A percentile compares a stretch with the other conserved stretches of the same genome.
phyloP scores from a whole-genome alignment of 2,888 invertebrate genomes.

The Dicyrtomina minuta region DNA sequence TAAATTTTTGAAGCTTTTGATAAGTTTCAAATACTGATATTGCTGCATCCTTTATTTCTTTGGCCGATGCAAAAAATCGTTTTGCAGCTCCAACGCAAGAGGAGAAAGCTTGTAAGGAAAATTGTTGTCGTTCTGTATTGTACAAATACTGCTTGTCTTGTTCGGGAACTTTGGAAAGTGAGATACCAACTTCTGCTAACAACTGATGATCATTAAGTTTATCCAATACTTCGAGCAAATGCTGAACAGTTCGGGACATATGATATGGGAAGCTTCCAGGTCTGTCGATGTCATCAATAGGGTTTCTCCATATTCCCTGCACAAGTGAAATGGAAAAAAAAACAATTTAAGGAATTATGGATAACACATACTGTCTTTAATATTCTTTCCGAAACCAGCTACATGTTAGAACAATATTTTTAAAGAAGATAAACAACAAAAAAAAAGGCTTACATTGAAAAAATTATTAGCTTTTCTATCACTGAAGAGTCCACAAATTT shows the following conservation, averaged over 20 bases:
- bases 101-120: conserved; percentile 76
- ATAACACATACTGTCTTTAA: not conserved
- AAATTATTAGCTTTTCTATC: conserved; percentile 83
- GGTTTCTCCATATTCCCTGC: conserved; percentile 88
- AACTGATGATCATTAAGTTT: conserved; percentile 77
- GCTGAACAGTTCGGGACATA: conserved; percentile 79
- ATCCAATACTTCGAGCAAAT: conserved; percentile 77
- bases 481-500: conserved; percentile 77
- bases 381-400: too few species aligned
- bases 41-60: conserved; percentile 43
- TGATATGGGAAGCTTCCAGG: conserved; percentile 89
- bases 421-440: not conserved
- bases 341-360: conserved; percentile 35
- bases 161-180: conserved; percentile 78
- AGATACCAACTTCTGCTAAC: conserved; percentile 75
- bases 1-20: conserved; percentile 49
- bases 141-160: conserved; percentile 83
- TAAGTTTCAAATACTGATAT: conserved; percentile 50
- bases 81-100: conserved; percentile 67
- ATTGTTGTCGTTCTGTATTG: conserved; percentile 77
- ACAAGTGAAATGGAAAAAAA: conserved; percentile 49
- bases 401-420: conserved; percentile 18
- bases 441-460: conserved; percentile 69
- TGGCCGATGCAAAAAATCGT: conserved; percentile 32
- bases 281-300: conserved; percentile 83